Percentiles rank a stretch among this genome's conserved stretches.
Evolutionary conservation across 2,888 invertebrate species (phyloP).

Genomic region (Drosophila emarginata): DNA sequence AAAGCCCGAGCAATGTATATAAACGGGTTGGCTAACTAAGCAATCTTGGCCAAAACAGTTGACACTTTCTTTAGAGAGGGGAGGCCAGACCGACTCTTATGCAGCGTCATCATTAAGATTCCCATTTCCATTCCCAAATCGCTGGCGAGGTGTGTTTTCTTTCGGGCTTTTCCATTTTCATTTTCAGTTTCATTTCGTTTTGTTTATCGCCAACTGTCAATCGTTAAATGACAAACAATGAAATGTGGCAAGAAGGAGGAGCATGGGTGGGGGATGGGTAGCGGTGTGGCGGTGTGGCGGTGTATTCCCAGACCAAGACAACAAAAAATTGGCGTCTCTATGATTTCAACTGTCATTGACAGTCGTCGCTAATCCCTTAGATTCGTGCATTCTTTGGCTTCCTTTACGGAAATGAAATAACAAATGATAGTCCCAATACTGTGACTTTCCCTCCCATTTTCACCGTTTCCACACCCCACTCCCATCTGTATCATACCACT

Average conservation of each 20-base stretch:
- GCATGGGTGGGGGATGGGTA: neutral
- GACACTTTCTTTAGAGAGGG: constrained; percentile 57
- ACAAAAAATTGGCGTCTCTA: constrained; percentile 42
- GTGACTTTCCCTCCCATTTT: neutral
- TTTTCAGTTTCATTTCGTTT: constrained; percentile 31
- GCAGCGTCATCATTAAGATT: constrained; percentile 68
- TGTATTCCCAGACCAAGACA: constrained; percentile 31
- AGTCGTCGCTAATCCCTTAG: constrained; percentile 59
- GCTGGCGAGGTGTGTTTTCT: constrained; percentile 34
- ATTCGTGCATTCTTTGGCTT: constrained; percentile 55
- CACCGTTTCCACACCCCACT: neutral
- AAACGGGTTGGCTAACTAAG: constrained; percentile 21
- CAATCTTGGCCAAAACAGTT: constrained; percentile 57
- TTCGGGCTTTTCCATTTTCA: constrained; percentile 29
- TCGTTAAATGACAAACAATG: constrained; percentile 78
- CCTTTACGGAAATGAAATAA: constrained; percentile 61
- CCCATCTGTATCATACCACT: neutral
- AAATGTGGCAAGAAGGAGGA: constrained; percentile 58
- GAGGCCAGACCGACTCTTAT: neutral
- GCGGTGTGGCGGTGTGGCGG: neutral
- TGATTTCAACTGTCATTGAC: constrained; percentile 62
- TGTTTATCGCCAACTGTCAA: constrained; percentile 72
- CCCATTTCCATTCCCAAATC: constrained; percentile 48
- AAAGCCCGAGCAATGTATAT: constrained; percentile 9
- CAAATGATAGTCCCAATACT: constrained; percentile 59